A percentile compares a stretch with the other conserved stretches of the same genome.
Evolutionary conservation across 2,113 vertebrate genomes (phyloP).

Genomic region (Pitta sordida): DNA sequence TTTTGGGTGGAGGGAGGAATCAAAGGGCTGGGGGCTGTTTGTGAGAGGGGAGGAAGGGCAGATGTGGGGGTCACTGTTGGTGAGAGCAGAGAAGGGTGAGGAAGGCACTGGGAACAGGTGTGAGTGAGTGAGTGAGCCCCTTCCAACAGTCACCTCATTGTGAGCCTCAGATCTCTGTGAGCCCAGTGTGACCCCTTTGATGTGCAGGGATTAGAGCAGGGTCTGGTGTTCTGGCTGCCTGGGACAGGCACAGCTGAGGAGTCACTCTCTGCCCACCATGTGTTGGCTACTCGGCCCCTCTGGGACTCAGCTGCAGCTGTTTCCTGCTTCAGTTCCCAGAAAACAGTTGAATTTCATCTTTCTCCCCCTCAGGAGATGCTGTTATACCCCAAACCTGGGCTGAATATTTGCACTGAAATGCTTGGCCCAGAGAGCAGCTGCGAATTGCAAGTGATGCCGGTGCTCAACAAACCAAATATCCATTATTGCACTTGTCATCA

Average conservation of each 20-base stretch:
- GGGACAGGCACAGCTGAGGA: not conserved
- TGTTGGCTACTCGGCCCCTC: not conserved
- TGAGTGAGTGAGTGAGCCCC: not conserved
- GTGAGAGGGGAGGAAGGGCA: not conserved
- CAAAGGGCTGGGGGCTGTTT: not conserved
- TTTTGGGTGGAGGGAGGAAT: not conserved
- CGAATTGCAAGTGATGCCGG: not conserved
- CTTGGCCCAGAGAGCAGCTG: not conserved
- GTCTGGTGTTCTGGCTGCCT: not conserved
- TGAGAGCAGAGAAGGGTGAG: not conserved
- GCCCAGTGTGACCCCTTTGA: not conserved
- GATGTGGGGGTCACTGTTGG: not conserved
- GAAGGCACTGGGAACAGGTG: not conserved
- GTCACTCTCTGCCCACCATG: not conserved
- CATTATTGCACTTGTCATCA: not conserved
- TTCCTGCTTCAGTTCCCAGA: not conserved
- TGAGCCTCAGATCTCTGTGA: not conserved
- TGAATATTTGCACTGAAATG: not conserved
- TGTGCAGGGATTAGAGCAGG: not conserved
- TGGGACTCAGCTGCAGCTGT: not conserved
- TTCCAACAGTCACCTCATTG: not conserved
- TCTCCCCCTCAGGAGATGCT: not conserved
- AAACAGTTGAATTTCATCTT: not conserved
- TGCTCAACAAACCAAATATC: not conserved
- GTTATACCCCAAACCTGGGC: not conserved